Base-by-base conservation (phyloP, 1,140 invertebrate genomes). In the Drosophila parvula region DNA sequence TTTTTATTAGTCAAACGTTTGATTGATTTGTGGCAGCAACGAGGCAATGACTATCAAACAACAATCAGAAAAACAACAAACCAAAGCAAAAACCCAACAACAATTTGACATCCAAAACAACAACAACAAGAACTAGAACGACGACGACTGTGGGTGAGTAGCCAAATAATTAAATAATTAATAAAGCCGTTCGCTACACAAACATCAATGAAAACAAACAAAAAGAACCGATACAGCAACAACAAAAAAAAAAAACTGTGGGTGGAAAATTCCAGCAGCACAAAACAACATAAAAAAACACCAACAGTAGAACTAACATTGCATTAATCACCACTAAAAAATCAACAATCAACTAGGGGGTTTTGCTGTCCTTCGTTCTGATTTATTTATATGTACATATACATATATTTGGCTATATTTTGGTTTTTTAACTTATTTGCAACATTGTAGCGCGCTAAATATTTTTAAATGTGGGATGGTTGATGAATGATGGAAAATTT, bases 101-200 rank as follows among this genome's bases (percentile, higher is more conserved):
- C 8, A 70, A 55, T 18, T 34, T 65, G 62, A 47, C 71, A 22
- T 22, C 22, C 22, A 70, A 53, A 30, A 71, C 10, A 63, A 40
- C 70, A 68, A 45, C 61, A 51, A 28, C 28, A 34, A n/a, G n/a
- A n/a, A n/a, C n/a, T n/a, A n/a, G n/a, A n/a, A 34, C 51, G 47
- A 16, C 62, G 30, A 50, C 48, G 59, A 63, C 58, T 68, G 64
- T 74, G 64, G 81, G 81, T 85, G 78, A 85, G 81, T 85, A 85
- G 81, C 62, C 45, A 85, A 79, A 78, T 56, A 81, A 84, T 74
- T 84, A 84, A 84, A 86, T 81, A 78, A 86, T 85, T 86, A 78
- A 85, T 86, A 78, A 81, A 71, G 70, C 47, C 65, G 43, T 78
- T 36, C 67, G 69, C 67, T 78, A 57, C 68, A 81, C 69, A 86